Percentiles rank a stretch among this genome's conserved stretches.
Evolutionary conservation across 2,113 vertebrate genomes (phyloP).

Genomic region (Zosterops pallidus): DNA sequence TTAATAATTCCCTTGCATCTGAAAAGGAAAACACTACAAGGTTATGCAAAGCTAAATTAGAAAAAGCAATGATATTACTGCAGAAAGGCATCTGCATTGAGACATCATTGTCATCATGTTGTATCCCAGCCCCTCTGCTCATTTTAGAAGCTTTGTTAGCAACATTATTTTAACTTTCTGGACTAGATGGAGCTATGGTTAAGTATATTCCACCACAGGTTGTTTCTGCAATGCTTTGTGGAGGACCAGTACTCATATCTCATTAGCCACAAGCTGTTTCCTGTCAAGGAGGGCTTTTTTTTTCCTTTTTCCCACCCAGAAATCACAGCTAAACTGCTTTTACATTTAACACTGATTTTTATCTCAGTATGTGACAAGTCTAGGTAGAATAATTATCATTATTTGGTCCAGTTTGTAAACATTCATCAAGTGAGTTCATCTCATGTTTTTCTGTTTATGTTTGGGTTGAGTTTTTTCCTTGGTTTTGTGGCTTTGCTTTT

Average conservation of each 20-base stretch:
- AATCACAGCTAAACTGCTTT: neutral
- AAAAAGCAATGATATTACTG: neutral
- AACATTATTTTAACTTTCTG: neutral
- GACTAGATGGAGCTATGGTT: neutral
- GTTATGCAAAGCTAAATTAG: neutral
- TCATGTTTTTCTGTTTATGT: neutral
- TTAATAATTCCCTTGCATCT: neutral
- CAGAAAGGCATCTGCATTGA: neutral
- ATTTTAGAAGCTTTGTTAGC: neutral
- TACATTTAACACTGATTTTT: neutral
- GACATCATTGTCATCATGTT: neutral
- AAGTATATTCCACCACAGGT: neutral
- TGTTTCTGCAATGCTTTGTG: neutral
- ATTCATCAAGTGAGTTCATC: neutral
- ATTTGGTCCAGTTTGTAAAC: slow-evolving; percentile 5
- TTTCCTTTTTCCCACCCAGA: neutral
- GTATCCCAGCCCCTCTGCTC: neutral
- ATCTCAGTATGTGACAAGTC: neutral
- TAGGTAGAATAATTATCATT: neutral
- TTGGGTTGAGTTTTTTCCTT: neutral
- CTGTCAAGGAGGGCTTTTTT: neutral
- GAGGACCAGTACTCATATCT: neutral
- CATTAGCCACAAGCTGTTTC: slow-evolving; percentile 21
- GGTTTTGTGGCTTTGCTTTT: neutral
- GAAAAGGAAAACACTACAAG: neutral